Evolutionary conservation across 2,797 vertebrate genomes (phyloP).

Genomic region (Syncerus caffer): DNA sequence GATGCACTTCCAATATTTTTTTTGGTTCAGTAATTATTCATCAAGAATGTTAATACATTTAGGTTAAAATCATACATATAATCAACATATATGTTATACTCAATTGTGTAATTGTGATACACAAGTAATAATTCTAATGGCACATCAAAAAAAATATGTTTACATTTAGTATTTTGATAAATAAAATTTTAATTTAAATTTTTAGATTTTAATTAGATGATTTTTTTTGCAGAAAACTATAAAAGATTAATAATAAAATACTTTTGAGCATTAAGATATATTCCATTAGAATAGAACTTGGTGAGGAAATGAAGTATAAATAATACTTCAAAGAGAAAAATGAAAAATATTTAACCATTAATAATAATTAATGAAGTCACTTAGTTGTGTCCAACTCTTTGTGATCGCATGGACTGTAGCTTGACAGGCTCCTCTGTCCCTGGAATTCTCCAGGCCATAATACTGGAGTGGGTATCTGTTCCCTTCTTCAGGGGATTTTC

Average conservation of each 20-base stretch:
- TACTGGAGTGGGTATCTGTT: neutral
- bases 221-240: neutral
- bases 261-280: neutral
- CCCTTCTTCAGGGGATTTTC: neutral
- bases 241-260: neutral
- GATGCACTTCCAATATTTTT: neutral
- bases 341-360: neutral
- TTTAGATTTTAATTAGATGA: neutral
- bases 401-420: neutral
- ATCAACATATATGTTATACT: neutral
- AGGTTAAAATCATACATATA: neutral
- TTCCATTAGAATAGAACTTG: constrained; percentile 6
- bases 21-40: neutral
- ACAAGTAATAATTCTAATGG: neutral
- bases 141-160: neutral
- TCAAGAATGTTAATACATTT: neutral
- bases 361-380: neutral
- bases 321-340: constrained; percentile 1
- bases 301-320: constrained; percentile 4
- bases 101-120: neutral
- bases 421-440: neutral
- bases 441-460: neutral
- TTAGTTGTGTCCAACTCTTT: neutral
- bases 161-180: neutral
- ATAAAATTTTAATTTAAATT: neutral